phyloP scores from a whole-genome alignment of 2,888 invertebrate genomes.

The Norana najaformis region DNA sequence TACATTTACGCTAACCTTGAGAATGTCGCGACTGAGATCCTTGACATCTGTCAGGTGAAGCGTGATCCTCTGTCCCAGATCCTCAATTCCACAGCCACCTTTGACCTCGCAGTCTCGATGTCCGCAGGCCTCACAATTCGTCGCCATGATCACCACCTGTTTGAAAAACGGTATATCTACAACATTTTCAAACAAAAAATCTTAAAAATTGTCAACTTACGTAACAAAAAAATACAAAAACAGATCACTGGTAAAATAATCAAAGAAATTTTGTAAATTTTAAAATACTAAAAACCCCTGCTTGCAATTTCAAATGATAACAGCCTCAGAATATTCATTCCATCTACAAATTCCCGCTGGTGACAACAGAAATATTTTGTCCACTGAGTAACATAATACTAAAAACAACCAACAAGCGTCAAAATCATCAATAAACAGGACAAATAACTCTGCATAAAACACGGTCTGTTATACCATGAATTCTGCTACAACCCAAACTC shows the following conservation, averaged over 20 bases:
- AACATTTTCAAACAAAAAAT: neutral
- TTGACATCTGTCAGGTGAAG: conserved; percentile 72
- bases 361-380: too few species aligned
- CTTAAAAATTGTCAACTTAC: neutral
- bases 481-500: too few species aligned
- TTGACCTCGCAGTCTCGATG: conserved; percentile 93
- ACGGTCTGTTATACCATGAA: too few species aligned
- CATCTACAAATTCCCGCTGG: too few species aligned
- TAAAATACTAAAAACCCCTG: too few species aligned
- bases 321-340: too few species aligned
- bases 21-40: conserved; percentile 88
- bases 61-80: conserved; percentile 77
- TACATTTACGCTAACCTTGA: conserved; percentile 72
- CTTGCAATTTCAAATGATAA: too few species aligned
- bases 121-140: conserved; percentile 86
- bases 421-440: too few species aligned
- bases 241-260: neutral
- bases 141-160: conserved; percentile 94
- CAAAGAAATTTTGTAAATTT: too few species aligned
- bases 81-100: conserved; percentile 85
- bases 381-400: too few species aligned
- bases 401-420: too few species aligned
- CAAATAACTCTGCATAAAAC: too few species aligned
- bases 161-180: conserved; percentile 91
- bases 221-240: neutral